phyloP scores from a whole-genome alignment of 2,888 invertebrate genomes.

The Cerceris ruficornis region DNA sequence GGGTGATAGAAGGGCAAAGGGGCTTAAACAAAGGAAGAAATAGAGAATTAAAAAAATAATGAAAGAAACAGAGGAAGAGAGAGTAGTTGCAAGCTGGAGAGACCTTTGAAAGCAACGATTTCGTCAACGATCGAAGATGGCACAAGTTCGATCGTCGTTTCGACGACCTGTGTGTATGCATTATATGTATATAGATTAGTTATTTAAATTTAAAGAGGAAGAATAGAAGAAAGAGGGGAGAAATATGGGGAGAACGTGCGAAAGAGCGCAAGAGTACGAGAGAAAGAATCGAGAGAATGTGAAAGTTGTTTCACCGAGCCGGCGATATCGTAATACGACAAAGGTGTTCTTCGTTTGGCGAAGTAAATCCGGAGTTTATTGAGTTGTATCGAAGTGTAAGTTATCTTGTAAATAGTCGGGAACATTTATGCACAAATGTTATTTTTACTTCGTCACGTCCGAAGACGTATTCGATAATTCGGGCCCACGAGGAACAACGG shows the following conservation, averaged over 20 bases:
- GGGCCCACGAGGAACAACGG: not conserved
- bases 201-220: slow-evolving; percentile 66
- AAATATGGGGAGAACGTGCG: slow-evolving; percentile 41
- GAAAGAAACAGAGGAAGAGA: not conserved
- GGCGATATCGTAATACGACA: slow-evolving; percentile 26
- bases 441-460: slow-evolving; percentile 1
- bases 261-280: slow-evolving; percentile 45
- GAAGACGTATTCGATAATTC: not conserved
- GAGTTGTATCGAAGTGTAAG: slow-evolving; percentile 30
- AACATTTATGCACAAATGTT: slow-evolving; percentile 30
- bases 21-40: slow-evolving; percentile 8
- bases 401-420: slow-evolving; percentile 43
- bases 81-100: not conserved
- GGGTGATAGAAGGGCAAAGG: slow-evolving; percentile 14
- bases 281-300: slow-evolving; percentile 17
- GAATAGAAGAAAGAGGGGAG: slow-evolving; percentile 4
- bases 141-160: slow-evolving; percentile 43
- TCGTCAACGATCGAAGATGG: slow-evolving; percentile 21
- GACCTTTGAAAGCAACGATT: not conserved
- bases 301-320: slow-evolving; percentile 28
- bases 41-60: too few relatives aligned
- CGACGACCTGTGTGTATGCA: slow-evolving; percentile 65
- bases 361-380: slow-evolving; percentile 24
- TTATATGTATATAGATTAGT: slow-evolving; percentile 76
- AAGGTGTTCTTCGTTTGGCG: slow-evolving; percentile 30